Conservation (phyloP, 1,140 invertebrate genomes). For the Lasaia peninsularis region DNA sequence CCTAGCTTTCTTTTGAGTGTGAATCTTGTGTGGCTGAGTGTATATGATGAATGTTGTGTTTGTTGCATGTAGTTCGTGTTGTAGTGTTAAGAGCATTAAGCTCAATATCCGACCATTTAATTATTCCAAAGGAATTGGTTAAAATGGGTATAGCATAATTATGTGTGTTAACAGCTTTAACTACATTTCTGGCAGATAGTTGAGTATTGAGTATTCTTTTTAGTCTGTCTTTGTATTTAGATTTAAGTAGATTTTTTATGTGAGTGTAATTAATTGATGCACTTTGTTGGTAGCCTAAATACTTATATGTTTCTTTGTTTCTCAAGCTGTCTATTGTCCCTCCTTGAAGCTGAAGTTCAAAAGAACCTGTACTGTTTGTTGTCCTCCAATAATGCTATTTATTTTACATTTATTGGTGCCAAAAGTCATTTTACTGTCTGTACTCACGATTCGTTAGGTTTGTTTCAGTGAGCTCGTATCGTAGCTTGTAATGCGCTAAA, state of each 20-base stretch:
- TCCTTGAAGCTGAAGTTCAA: too few species aligned
- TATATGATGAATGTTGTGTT: too few species aligned
- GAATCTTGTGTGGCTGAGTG: slow-evolving; percentile 14
- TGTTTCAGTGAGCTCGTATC: too few species aligned
- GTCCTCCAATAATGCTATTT: too few species aligned
- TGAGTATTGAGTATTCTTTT: background rate
- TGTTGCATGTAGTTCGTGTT: slow-evolving; percentile 6
- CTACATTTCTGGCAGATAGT: background rate
- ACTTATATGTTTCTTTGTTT: too few species aligned
- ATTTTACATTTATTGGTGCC: too few species aligned
- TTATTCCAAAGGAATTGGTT: background rate
- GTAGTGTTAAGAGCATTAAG: slow-evolving; percentile 1
- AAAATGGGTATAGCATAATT: background rate
- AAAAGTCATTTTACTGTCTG: too few species aligned
- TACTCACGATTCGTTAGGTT: too few species aligned
- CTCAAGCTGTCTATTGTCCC: too few species aligned
- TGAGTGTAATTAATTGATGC: background rate
- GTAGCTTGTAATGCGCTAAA: too few species aligned
- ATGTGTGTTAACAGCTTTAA: background rate
- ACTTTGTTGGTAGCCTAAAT: too few species aligned
- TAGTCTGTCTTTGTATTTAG: slow-evolving; percentile 2
- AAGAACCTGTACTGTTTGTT: too few species aligned
- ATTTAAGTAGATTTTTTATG: background rate
- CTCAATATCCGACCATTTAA: slow-evolving; percentile 13
- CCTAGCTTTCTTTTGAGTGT: slow-evolving; percentile 15